Evolutionary conservation across 2,797 vertebrate genomes (phyloP).

Genomic region (Cetoscarus ocellatus): DNA sequence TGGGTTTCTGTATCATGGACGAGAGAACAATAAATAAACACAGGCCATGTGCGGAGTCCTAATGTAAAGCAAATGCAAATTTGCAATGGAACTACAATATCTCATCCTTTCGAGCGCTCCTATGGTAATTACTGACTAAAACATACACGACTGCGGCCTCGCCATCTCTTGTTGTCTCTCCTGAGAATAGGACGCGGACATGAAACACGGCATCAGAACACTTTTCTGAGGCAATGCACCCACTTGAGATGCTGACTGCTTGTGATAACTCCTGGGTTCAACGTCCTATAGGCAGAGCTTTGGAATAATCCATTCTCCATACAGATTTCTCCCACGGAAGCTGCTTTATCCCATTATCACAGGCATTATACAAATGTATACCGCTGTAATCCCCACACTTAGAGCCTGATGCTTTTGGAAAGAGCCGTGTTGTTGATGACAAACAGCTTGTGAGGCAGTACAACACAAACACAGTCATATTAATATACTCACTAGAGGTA

Average conservation of each 20-base stretch:
- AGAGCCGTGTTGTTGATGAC: slow-evolving; percentile 66
- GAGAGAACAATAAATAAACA: slow-evolving; percentile 76
- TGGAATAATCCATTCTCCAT: slow-evolving; percentile 86
- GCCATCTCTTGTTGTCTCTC: slow-evolving; percentile 61
- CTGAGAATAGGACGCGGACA: slow-evolving; percentile 65
- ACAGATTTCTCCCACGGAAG: slow-evolving; percentile 83
- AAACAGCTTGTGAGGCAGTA: slow-evolving; percentile 64
- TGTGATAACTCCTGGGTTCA: slow-evolving; percentile 84
- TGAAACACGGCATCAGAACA: slow-evolving; percentile 69
- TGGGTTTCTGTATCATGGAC: slow-evolving; percentile 70
- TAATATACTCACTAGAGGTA: slow-evolving; percentile 21
- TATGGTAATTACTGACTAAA: slow-evolving; percentile 72
- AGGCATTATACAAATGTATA: slow-evolving; percentile 86
- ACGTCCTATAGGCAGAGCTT: slow-evolving; percentile 81
- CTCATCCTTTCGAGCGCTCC: slow-evolving; percentile 64
- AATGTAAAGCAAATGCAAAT: slow-evolving; percentile 78
- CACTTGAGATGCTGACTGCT: slow-evolving; percentile 83
- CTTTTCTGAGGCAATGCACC: slow-evolving; percentile 72
- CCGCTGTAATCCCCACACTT: slow-evolving; percentile 84
- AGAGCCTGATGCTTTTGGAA: slow-evolving; percentile 76
- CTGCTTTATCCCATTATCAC: slow-evolving; percentile 87
- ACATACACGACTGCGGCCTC: slow-evolving; percentile 58
- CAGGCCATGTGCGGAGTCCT: slow-evolving; percentile 36
- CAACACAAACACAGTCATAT: slow-evolving; percentile 49
- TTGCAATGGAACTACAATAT: slow-evolving; percentile 63